Evolutionary conservation across 2,113 vertebrate species (phyloP).

Genomic region (Tachycineta bicolor): DNA sequence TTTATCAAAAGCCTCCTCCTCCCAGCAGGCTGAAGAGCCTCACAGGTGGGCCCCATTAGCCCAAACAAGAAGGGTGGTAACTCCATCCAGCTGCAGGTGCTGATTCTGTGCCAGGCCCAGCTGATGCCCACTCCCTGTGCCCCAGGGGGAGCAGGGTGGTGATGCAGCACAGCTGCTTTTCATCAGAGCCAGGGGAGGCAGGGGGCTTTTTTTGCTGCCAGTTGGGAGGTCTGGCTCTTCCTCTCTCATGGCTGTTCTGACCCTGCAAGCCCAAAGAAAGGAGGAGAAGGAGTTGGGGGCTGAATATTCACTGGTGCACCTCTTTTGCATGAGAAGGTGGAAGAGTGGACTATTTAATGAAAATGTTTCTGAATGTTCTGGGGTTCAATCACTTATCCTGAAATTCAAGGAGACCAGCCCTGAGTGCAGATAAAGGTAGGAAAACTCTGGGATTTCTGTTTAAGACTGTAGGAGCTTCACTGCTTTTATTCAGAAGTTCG

Average conservation of each 20-base stretch:
- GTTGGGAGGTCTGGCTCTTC: fast-evolving
- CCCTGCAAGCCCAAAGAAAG: fast-evolving
- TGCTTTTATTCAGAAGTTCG: background rate
- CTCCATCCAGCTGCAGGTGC: background rate
- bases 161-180: background rate
- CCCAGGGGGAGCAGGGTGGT: background rate
- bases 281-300: fast-evolving
- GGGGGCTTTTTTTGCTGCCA: background rate
- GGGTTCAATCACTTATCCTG: background rate
- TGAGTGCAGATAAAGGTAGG: background rate
- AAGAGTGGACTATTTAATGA: background rate
- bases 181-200: background rate
- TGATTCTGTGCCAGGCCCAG: background rate
- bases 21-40: background rate
- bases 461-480: fast-evolving
- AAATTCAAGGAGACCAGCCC: background rate
- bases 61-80: fast-evolving
- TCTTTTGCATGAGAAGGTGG: too few relatives aligned
- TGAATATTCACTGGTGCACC: fast-evolving
- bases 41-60: fast-evolving
- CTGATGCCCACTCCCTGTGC: background rate
- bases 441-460: background rate
- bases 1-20: background rate
- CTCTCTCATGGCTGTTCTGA: fast-evolving
- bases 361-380: background rate